Conservation (phyloP, 2,888 invertebrate species). For the Cremastobaeus sp. region DNA sequence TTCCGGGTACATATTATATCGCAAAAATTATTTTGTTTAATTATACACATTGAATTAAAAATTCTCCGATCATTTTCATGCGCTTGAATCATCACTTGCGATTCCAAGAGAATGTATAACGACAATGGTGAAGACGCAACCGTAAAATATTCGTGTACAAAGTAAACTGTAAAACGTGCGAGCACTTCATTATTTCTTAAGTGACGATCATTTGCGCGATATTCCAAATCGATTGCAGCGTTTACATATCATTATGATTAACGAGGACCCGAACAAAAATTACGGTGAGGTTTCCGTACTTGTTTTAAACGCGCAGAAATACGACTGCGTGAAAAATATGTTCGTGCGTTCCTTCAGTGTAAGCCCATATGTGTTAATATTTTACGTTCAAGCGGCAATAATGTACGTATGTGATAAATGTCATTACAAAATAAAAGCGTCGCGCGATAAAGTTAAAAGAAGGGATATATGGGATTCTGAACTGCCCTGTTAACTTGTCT, state of each 20-base stretch:
- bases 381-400: slow-evolving; percentile 59
- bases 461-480: slow-evolving; percentile 34
- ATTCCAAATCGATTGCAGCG: slow-evolving; percentile 16
- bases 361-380: slow-evolving; percentile 41
- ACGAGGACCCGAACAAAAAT: slow-evolving; percentile 23
- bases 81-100: too few species aligned
- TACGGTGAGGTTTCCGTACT: slow-evolving; percentile 3
- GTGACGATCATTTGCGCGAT: slow-evolving; percentile 8
- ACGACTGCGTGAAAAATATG: slow-evolving; percentile 25
- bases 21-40: background rate
- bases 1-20: too few species aligned
- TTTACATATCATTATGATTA: slow-evolving; percentile 47
- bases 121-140: slow-evolving; percentile 4
- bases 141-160: slow-evolving; percentile 21
- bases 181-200: slow-evolving; percentile 8
- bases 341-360: slow-evolving; percentile 28
- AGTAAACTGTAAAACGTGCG: too few species aligned
- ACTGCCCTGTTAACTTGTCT: slow-evolving; percentile 35
- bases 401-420: slow-evolving; percentile 59
- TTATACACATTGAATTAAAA: too few species aligned
- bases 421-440: slow-evolving; percentile 55
- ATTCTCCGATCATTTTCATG: too few species aligned
- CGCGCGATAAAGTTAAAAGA: slow-evolving; percentile 44
- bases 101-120: slow-evolving; percentile 20
- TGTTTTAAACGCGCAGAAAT: slow-evolving; percentile 21